Evolutionary conservation across 2,888 invertebrate species (phyloP).

Genomic region (Cacoxenus indagator): DNA sequence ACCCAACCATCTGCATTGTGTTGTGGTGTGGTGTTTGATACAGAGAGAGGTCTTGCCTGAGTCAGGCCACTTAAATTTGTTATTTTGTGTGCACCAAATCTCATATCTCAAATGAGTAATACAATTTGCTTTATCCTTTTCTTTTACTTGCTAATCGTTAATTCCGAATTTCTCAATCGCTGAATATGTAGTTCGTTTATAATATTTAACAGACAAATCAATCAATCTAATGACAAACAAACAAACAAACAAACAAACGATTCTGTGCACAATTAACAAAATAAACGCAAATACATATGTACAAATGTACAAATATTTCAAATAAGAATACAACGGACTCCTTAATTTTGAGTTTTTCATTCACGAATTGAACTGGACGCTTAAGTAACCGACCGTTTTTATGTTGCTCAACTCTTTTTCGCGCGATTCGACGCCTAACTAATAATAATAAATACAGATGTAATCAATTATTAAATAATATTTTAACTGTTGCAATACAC

Average conservation of each 20-base stretch:
- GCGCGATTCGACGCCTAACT: conserved; percentile 48
- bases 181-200: conserved; percentile 13
- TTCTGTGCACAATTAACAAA: neutral
- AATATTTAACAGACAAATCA: neutral
- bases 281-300: conserved; percentile 16
- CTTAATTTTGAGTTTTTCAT: conserved; percentile 28
- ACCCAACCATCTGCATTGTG: too few relatives aligned
- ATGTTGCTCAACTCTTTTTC: conserved; percentile 29
- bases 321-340: neutral
- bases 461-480: conserved; percentile 26
- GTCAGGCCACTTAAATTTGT: neutral
- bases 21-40: too few relatives aligned
- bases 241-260: neutral
- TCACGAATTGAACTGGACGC: conserved; percentile 66
- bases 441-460: conserved; percentile 59
- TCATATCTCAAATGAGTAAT: neutral
- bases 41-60: too few relatives aligned
- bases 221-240: too few relatives aligned
- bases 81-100: neutral
- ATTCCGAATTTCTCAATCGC: neutral
- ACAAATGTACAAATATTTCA: conserved; percentile 26
- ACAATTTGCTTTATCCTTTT: too few relatives aligned
- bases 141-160: neutral
- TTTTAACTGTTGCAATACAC: neutral
- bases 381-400: conserved; percentile 69